These are phyloP conservation scores for Standfussiana lucernea DNA, from an alignment of 2,888 invertebrate genomes.

Conservation along the genomic window DNA sequence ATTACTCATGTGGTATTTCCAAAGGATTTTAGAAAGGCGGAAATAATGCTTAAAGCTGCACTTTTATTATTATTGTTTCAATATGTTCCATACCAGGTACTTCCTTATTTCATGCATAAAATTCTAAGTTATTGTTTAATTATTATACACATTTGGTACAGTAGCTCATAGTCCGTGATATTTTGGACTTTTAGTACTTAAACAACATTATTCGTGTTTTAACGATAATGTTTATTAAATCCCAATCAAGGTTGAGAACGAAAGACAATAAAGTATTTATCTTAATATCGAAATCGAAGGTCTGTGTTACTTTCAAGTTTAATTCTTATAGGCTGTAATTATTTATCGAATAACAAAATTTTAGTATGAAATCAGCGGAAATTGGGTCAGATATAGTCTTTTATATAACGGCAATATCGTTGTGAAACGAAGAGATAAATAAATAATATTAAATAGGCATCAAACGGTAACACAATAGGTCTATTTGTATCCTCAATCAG, in stretches of 20 bases:
- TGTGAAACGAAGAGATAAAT: conserved; percentile 2
- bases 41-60: background rate
- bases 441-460: background rate
- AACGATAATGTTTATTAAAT: conserved; percentile 71
- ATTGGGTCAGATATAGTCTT: conserved; percentile 28
- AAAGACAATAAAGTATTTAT: conserved; percentile 72
- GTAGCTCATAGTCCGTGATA: conserved; percentile 67
- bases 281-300: conserved; percentile 68
- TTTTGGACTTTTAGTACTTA: conserved; percentile 62
- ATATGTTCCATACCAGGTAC: background rate
- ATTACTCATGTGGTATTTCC: background rate
- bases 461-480: background rate
- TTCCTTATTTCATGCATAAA: conserved; percentile 18
- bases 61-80: conserved; percentile 23
- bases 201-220: conserved; percentile 61
- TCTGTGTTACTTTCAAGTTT: conserved; percentile 63
- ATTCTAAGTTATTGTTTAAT: conserved; percentile 40
- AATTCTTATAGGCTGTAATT: conserved; percentile 56
- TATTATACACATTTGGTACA: conserved; percentile 25
- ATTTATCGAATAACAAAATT: conserved; percentile 49
- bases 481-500: background rate
- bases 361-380: conserved; percentile 13
- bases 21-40: conserved; percentile 37
- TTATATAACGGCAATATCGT: background rate
- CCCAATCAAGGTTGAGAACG: conserved; percentile 68